Percentiles rank a stretch among this genome's conserved stretches.
Evolutionary conservation across 2,797 vertebrate genomes (phyloP).

Genomic region (Remorina albescens): DNA sequence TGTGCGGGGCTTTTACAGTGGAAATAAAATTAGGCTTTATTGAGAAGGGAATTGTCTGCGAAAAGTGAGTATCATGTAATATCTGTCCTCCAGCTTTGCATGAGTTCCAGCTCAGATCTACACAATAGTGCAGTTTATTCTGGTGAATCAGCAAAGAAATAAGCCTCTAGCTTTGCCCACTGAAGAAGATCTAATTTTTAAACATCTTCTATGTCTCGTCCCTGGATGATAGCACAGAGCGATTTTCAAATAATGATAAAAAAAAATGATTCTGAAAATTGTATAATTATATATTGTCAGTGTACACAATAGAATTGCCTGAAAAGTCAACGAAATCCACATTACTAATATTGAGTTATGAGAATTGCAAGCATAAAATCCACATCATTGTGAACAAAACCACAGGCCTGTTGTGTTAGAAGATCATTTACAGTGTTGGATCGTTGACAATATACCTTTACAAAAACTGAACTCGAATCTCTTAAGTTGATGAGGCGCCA

Average conservation of each 20-base stretch:
- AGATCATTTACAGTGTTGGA: not conserved
- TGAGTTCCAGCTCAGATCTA: slow-evolving; percentile 22
- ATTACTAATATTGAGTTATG: not conserved
- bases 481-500: not conserved
- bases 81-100: slow-evolving; percentile 22
- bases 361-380: not conserved
- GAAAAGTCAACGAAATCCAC: not conserved
- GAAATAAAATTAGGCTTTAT: slow-evolving; percentile 50
- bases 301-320: not conserved
- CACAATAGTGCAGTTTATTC: slow-evolving; percentile 38
- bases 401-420: not conserved
- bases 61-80: slow-evolving; percentile 29
- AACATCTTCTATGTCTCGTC: not conserved
- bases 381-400: not conserved
- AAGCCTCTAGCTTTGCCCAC: slow-evolving; percentile 22
- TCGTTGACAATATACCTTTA: not conserved
- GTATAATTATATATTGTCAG: slow-evolving; percentile 14
- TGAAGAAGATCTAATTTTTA: slow-evolving; percentile 1
- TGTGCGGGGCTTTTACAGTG: slow-evolving; percentile 38
- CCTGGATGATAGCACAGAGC: not conserved
- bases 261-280: not conserved
- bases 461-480: not conserved
- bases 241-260: not conserved
- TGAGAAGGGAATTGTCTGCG: slow-evolving; percentile 44
- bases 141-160: slow-evolving; percentile 30